phyloP scores from a whole-genome alignment of 2,888 invertebrate species.

The Drosophila maculinotata region DNA sequence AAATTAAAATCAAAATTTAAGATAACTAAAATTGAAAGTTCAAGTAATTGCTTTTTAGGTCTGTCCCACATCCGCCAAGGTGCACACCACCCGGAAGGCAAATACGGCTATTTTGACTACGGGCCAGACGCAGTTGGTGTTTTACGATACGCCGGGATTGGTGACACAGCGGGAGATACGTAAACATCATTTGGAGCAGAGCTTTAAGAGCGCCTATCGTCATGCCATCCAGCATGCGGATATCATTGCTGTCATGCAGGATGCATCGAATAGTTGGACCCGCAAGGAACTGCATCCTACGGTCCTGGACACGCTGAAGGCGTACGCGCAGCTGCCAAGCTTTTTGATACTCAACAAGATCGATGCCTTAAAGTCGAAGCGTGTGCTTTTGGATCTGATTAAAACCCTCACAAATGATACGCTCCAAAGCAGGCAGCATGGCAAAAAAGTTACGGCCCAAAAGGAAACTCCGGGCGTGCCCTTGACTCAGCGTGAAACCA shows the following conservation, averaged over 20 bases:
- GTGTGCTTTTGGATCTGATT: constrained; percentile 90
- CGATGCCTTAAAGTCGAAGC: constrained; percentile 89
- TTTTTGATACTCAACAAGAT: constrained; percentile 96
- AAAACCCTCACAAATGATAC: constrained; percentile 88
- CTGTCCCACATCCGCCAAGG: constrained; percentile 95
- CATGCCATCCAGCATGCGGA: constrained; percentile 89
- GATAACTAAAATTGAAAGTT: too few relatives aligned
- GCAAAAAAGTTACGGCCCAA: constrained; percentile 20
- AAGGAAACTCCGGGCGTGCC: constrained; percentile 19
- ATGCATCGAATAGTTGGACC: constrained; percentile 90
- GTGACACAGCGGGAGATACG: constrained; percentile 88
- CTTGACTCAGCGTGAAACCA: constrained; percentile 73
- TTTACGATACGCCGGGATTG: constrained; percentile 97
- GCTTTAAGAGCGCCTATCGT: constrained; percentile 87
- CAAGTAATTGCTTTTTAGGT: too few relatives aligned
- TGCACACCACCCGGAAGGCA: constrained; percentile 94
- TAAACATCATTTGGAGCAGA: constrained; percentile 86
- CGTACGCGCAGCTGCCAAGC: constrained; percentile 87
- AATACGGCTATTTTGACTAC: constrained; percentile 90
- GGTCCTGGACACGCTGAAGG: constrained; percentile 89
- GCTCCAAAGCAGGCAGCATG: constrained; percentile 81
- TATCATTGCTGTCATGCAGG: constrained; percentile 94
- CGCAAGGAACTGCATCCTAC: constrained; percentile 89
- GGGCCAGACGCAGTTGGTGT: constrained; percentile 93
- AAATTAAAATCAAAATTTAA: too few relatives aligned